phyloP scores from a whole-genome alignment of 2,797 vertebrate species.

The Nannoperca australis region DNA sequence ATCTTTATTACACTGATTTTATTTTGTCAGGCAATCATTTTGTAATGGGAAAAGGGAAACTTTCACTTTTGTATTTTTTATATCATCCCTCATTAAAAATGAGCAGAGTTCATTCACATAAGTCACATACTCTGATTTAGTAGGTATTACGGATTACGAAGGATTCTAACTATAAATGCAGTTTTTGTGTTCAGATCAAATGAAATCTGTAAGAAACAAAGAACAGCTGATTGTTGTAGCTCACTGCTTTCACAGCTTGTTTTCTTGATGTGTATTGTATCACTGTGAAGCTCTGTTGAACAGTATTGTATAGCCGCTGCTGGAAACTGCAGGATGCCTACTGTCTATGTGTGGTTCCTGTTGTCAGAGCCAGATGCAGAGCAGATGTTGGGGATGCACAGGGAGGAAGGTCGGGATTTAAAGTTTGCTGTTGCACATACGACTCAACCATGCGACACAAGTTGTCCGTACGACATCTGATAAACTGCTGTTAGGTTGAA shows the following conservation, averaged over 20 bases:
- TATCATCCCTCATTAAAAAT: background rate
- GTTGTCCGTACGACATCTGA: conserved; percentile 77
- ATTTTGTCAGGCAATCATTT: too few species aligned
- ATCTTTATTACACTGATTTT: background rate
- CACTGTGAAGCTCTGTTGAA: conserved; percentile 10
- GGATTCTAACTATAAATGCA: background rate
- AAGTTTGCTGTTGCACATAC: conserved; percentile 76
- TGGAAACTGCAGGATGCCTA: conserved; percentile 16
- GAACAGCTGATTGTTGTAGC: background rate
- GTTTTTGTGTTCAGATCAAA: background rate
- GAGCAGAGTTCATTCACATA: background rate
- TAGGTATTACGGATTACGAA: background rate
- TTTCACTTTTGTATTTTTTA: background rate
- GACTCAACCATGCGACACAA: conserved; percentile 82
- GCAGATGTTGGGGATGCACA: conserved; percentile 83
- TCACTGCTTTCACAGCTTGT: conserved; percentile 17
- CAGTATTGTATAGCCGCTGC: conserved; percentile 5
- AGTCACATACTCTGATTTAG: background rate
- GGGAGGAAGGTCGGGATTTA: conserved; percentile 64
- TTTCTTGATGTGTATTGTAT: conserved; percentile 17
- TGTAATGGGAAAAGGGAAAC: background rate
- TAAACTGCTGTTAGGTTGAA: conserved; percentile 83
- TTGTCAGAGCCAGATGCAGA: conserved; percentile 83
- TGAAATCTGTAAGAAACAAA: background rate
- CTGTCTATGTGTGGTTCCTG: conserved; percentile 21